Percentiles rank a stretch among this genome's conserved stretches.
Evolutionary conservation across 1,140 invertebrate genomes (phyloP).

Genomic region (Littorina saxatilis): DNA sequence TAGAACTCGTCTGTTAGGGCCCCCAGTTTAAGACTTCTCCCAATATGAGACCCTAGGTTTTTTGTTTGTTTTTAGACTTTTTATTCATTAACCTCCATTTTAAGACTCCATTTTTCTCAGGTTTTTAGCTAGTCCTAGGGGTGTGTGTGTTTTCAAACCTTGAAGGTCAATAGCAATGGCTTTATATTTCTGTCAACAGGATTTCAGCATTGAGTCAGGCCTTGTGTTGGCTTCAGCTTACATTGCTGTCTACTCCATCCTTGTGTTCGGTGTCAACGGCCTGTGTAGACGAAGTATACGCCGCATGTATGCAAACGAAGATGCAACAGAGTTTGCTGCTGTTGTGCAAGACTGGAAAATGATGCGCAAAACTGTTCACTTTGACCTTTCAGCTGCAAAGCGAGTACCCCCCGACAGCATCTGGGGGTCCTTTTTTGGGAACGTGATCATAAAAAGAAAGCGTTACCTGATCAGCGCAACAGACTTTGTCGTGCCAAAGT

Average conservation of each 20-base stretch:
- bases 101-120: no score
- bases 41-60: no score
- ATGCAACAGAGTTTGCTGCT: slow-evolving; percentile 27
- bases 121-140: no score
- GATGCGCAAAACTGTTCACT: neutral
- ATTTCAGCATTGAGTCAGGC: slow-evolving; percentile 14
- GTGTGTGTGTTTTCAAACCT: no score
- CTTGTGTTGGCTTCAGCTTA: neutral
- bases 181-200: slow-evolving; percentile 7
- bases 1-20: no score
- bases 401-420: neutral
- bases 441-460: slow-evolving; percentile 23
- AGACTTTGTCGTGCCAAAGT: slow-evolving; percentile 33
- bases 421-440: slow-evolving; percentile 26
- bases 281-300: slow-evolving; percentile 23
- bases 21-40: no score
- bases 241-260: neutral
- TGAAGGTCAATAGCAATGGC: no score
- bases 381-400: neutral
- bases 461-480: slow-evolving; percentile 15
- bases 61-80: no score
- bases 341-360: slow-evolving; percentile 39
- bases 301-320: slow-evolving; percentile 30
- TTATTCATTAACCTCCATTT: no score
- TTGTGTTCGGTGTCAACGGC: slow-evolving; percentile 19